A percentile compares a stretch with the other conserved stretches of the same genome.
Conservation (phyloP, 92 coral and sea anemone species). For the Zoanthus sociatus region DNA sequence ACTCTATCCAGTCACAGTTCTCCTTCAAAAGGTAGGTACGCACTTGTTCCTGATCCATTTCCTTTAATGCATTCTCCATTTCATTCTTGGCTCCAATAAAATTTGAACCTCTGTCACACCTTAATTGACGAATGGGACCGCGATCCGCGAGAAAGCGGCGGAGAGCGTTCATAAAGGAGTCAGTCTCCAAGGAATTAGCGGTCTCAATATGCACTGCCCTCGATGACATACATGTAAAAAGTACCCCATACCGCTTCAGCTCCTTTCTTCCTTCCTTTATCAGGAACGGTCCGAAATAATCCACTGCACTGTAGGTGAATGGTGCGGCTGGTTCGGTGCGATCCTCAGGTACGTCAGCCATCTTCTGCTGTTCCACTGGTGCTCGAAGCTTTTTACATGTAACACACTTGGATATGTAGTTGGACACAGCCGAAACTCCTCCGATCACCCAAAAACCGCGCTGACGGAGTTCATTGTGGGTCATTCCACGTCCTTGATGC, state of each 20-base stretch:
- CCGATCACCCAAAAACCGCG: slow-evolving; percentile 69
- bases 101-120: slow-evolving; percentile 58
- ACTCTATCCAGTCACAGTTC: slow-evolving; percentile 59
- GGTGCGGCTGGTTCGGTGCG: slow-evolving; percentile 61
- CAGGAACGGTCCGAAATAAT: slow-evolving; percentile 53
- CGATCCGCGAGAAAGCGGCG: slow-evolving; percentile 56
- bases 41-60: slow-evolving; percentile 48
- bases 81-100: slow-evolving; percentile 58
- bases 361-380: slow-evolving; percentile 56
- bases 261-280: slow-evolving; percentile 59
- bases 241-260: slow-evolving; percentile 55
- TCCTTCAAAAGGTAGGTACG: slow-evolving; percentile 43
- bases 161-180: slow-evolving; percentile 66
- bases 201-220: slow-evolving; percentile 61
- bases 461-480: slow-evolving; percentile 66
- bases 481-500: slow-evolving; percentile 73
- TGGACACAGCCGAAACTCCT: slow-evolving; percentile 50
- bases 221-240: slow-evolving; percentile 63
- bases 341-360: slow-evolving; percentile 51
- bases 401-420: slow-evolving; percentile 40
- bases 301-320: slow-evolving; percentile 55
- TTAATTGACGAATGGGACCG: slow-evolving; percentile 50
- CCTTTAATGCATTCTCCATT: slow-evolving; percentile 39
- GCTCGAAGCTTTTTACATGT: slow-evolving; percentile 53
- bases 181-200: slow-evolving; percentile 50